Evolutionary conservation across 2,888 invertebrate species (phyloP).

Genomic region (Rhopalosiphum nymphaeae): DNA sequence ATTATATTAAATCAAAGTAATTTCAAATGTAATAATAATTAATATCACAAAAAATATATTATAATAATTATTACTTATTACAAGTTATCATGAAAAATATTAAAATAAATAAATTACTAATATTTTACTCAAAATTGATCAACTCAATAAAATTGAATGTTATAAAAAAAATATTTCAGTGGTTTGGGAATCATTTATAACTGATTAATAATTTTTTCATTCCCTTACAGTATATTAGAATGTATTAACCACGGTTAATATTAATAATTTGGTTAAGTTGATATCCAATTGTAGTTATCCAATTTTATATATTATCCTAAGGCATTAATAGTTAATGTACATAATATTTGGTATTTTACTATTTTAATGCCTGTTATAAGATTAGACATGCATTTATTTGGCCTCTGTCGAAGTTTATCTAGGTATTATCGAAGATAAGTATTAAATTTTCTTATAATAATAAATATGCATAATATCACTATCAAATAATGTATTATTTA

Average conservation of each 20-base stretch:
- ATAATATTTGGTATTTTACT: neutral
- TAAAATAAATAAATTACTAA: neutral
- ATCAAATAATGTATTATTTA: neutral
- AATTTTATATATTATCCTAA: neutral
- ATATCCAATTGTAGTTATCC: slow-evolving; percentile 13
- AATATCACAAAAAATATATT: neutral
- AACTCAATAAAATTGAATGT: neutral
- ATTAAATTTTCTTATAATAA: neutral
- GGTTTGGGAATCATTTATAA: neutral
- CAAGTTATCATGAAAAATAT: neutral
- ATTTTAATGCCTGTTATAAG: neutral
- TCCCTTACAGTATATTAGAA: neutral
- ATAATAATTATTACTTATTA: neutral
- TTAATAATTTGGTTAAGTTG: neutral
- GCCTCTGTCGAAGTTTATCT: neutral
- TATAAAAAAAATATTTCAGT: neutral
- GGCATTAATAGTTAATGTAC: neutral
- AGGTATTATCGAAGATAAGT: neutral
- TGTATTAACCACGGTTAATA: neutral
- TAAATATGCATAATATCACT: neutral
- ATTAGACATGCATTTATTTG: neutral
- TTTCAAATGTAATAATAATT: neutral
- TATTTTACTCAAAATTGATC: neutral
- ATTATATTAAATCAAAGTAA: neutral
- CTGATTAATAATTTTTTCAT: neutral